A percentile compares a stretch with the other conserved stretches of the same genome.
phyloP scores from a whole-genome alignment of 2,888 invertebrate genomes.

The Sclerodermus sp. region DNA sequence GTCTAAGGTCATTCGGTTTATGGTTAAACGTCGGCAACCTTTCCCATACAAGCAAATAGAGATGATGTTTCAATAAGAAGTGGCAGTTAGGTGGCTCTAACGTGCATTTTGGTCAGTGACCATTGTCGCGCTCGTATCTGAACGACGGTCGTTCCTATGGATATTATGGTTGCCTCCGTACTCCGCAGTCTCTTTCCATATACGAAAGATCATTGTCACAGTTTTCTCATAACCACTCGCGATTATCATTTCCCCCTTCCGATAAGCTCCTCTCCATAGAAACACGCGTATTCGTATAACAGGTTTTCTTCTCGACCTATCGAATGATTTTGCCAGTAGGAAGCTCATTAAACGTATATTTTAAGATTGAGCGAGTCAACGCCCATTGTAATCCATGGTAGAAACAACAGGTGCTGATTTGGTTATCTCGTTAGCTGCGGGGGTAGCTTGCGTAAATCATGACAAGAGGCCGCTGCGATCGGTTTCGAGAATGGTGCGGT shows the following conservation, averaged over 20 bases:
- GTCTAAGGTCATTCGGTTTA: slow-evolving; percentile 31
- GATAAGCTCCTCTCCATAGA: not conserved
- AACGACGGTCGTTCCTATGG: slow-evolving; percentile 31
- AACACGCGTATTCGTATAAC: too few species aligned
- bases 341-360: not conserved
- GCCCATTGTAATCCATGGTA: too few species aligned
- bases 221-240: not conserved
- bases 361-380: too few species aligned
- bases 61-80: slow-evolving; percentile 52
- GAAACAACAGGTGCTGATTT: not conserved
- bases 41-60: slow-evolving; percentile 30
- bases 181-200: slow-evolving; percentile 19
- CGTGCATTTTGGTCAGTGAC: slow-evolving; percentile 45
- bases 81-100: slow-evolving; percentile 46
- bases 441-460: slow-evolving; percentile 20
- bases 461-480: slow-evolving; percentile 15
- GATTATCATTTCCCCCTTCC: not conserved
- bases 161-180: slow-evolving; percentile 24
- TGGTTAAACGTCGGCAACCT: slow-evolving; percentile 39
- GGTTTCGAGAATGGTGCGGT: slow-evolving; percentile 6
- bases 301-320: too few species aligned
- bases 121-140: slow-evolving; percentile 42
- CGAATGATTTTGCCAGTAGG: too few species aligned
- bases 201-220: slow-evolving; percentile 7
- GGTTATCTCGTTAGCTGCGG: slow-evolving; percentile 9